phyloP scores from a whole-genome alignment of 2,888 invertebrate genomes.

The Acrobasis suavella region DNA sequence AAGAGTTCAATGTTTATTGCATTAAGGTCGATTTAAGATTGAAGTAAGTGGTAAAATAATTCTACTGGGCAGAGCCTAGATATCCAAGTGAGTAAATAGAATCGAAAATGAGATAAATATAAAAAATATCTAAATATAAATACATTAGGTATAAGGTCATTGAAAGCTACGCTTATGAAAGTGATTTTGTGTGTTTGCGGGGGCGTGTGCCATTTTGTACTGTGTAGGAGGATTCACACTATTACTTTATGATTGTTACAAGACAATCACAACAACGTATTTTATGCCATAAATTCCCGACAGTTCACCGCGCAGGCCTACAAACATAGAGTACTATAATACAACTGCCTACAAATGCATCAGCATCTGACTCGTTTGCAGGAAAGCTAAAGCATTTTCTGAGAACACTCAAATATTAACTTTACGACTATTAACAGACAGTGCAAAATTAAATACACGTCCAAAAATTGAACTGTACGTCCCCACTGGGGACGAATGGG shows the following conservation, averaged over 20 bases:
- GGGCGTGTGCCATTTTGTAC: constrained; percentile 24
- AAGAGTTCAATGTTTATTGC: not conserved
- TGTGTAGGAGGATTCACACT: constrained; percentile 1
- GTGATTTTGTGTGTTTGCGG: not conserved
- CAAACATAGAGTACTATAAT: too few relatives aligned
- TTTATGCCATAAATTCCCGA: too few relatives aligned
- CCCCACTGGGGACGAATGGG: too few relatives aligned
- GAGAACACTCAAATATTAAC: too few relatives aligned
- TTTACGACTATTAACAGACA: too few relatives aligned
- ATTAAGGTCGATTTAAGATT: not conserved
- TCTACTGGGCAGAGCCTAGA: not conserved
- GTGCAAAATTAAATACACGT: too few relatives aligned
- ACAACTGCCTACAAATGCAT: too few relatives aligned
- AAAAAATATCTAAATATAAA: not conserved
- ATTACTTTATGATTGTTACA: not conserved
- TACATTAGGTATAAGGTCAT: not conserved
- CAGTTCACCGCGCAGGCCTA: too few relatives aligned
- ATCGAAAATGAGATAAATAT: not conserved
- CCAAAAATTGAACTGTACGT: too few relatives aligned
- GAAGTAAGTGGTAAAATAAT: not conserved
- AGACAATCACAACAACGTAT: too few relatives aligned
- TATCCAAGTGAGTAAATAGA: not conserved
- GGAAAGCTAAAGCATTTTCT: too few relatives aligned
- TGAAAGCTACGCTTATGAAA: constrained; percentile 4
- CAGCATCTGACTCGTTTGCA: too few relatives aligned